Evolutionary conservation across 2,888 invertebrate species (phyloP), one percentile per base, ranked within the genome.

Genomic region (Pristionchus fissidentatus): DNA sequence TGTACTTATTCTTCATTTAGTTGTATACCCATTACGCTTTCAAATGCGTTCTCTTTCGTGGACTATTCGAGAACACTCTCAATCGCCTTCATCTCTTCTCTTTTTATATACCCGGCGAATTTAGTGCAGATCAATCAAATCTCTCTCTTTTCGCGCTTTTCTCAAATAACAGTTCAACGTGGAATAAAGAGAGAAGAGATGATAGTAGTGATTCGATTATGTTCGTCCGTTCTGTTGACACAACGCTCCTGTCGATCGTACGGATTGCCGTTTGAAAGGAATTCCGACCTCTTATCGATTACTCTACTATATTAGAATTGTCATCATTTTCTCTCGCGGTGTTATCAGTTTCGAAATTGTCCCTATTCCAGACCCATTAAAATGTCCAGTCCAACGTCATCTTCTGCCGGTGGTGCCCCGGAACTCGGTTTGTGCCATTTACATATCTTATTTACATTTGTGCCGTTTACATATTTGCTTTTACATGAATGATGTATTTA

Each of bases 331-430:
- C 41, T 26, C 15, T 70, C 10, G 3, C 38, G 13, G 62, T 8
- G 70, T 70, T 19, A 62, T 60, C 13, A 29, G 4, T 10, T n/a
- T n/a, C n/a, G n/a, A n/a, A 22, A 57, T 8, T 60, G 57, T 32
- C 29, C 10, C n/a, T 57, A n/a, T 70, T 70, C 19, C 43, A 70
- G 70, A 41, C 41, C n/a, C n/a, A n/a, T n/a, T n/a, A 41, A 41
- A 70, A 70, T 70, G 70, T 70, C 70, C n/a, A 35, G 70, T 41
- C 70, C 70, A 15, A 66, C 66, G 8, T 70, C 70, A 41, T 66
- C 62, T 32, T 70, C 70, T n/a, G 38, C 70, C 26, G 41, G 43
- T n/a, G 70, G 41, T 13, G 41, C 43, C 3, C 70, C 70, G 10
- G 70, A 70, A 10, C 70, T 70, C 41, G 70, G 70, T 70, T 41